phyloP scores from a whole-genome alignment of 1,140 invertebrate genomes.

The Spodoptera frugiperda region DNA sequence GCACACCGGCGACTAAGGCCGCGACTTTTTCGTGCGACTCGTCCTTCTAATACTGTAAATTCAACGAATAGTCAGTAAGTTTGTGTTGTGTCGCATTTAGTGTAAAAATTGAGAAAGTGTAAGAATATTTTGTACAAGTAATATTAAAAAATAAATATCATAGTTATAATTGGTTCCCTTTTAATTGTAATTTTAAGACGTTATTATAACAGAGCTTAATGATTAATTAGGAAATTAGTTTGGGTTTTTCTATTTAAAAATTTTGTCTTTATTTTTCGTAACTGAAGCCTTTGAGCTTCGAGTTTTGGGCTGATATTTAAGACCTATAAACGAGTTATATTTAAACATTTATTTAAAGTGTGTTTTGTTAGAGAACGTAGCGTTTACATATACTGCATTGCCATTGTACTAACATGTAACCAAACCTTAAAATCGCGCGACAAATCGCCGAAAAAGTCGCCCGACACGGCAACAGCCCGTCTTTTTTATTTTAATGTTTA shows the following conservation, averaged over 20 bases:
- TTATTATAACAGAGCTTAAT: too few species aligned
- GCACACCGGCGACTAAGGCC: constrained; percentile 11
- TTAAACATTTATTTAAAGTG: too few species aligned
- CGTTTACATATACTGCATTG: too few species aligned
- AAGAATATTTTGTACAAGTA: constrained; percentile 34
- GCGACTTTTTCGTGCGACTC: constrained; percentile 41
- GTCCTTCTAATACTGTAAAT: constrained; percentile 4
- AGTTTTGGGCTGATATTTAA: too few species aligned
- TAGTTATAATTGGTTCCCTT: constrained; percentile 9
- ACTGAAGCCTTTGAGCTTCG: too few species aligned
- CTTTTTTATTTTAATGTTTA: constrained; percentile 22
- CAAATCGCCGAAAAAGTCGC: constrained; percentile 31
- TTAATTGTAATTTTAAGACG: background rate
- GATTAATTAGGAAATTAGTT: too few species aligned
- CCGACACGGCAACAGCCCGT: constrained; percentile 13
- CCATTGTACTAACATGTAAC: too few species aligned
- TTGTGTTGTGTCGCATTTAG: constrained; percentile 36
- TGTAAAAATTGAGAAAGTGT: constrained; percentile 6
- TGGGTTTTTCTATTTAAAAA: too few species aligned
- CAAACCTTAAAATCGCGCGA: background rate
- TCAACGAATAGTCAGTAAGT: constrained; percentile 40
- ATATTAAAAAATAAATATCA: constrained; percentile 18
- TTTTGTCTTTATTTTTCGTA: too few species aligned
- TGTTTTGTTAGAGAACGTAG: too few species aligned
- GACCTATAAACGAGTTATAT: too few species aligned